Conservation (phyloP, 2,797 vertebrate genomes). For the Coracias cyanogaster region DNA sequence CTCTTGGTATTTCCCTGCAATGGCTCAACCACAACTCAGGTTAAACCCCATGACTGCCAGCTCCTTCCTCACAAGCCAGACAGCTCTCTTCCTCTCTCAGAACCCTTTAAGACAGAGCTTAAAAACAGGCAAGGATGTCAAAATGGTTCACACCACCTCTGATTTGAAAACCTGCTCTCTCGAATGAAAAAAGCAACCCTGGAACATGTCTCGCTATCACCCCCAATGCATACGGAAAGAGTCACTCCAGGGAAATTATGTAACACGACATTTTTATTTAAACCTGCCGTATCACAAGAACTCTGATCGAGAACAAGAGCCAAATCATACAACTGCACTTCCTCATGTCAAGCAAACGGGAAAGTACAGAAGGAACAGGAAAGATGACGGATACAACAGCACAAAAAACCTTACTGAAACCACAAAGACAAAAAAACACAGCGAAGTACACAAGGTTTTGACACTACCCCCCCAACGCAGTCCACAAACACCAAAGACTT, state of each 20-base stretch:
- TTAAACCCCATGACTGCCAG: neutral
- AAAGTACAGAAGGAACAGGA: conserved; percentile 34
- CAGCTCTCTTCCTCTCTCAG: neutral
- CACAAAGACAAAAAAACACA: neutral
- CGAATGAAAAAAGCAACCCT: neutral
- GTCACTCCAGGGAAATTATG: neutral
- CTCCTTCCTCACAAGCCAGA: neutral
- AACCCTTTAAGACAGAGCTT: neutral
- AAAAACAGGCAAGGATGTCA: neutral
- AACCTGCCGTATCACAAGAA: neutral
- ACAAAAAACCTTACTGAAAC: neutral
- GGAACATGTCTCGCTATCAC: fast-evolving
- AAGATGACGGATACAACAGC: neutral
- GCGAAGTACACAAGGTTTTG: neutral
- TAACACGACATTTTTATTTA: neutral
- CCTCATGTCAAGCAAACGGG: neutral
- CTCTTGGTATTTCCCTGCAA: neutral
- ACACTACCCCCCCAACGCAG: neutral
- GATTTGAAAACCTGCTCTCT: neutral
- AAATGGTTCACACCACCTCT: neutral
- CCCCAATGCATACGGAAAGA: neutral
- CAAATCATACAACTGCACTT: neutral
- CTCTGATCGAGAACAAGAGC: neutral
- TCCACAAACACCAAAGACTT: neutral
- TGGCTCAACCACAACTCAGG: neutral